Evolutionary conservation across 2,888 invertebrate genomes (phyloP).

Genomic region (Rhagophthalmus giganteus): DNA sequence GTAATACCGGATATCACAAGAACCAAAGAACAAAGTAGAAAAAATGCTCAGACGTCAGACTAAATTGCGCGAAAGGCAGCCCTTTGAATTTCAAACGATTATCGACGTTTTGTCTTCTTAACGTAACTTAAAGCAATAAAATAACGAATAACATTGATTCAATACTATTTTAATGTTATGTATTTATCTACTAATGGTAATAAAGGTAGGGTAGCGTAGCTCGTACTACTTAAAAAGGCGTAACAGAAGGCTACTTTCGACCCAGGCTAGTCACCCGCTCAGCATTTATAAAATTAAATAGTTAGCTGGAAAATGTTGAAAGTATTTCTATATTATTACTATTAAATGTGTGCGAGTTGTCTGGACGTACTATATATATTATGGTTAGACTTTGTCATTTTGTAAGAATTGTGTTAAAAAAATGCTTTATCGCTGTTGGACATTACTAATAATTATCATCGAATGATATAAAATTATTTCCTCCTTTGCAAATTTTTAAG

Average conservation of each 20-base stretch:
- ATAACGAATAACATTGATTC: constrained; percentile 53
- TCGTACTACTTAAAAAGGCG: constrained; percentile 33
- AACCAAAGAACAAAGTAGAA: constrained; percentile 4
- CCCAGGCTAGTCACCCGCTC: constrained; percentile 56
- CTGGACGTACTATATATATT: constrained; percentile 46
- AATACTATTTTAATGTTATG: constrained; percentile 33
- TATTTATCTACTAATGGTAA: constrained; percentile 27
- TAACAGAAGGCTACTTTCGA: constrained; percentile 52
- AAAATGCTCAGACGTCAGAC: constrained; percentile 7
- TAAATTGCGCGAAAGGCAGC: constrained; percentile 19
- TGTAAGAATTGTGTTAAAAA: constrained; percentile 46
- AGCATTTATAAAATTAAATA: constrained; percentile 53
- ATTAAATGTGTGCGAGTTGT: constrained; percentile 48
- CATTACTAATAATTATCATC: constrained; percentile 40
- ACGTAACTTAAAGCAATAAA: constrained; percentile 58
- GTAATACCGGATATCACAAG: constrained; percentile 4
- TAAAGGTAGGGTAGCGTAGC: constrained; percentile 24
- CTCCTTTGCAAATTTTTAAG: constrained; percentile 32
- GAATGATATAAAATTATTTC: constrained; percentile 43
- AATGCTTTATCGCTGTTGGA: constrained; percentile 52
- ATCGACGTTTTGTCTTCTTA: constrained; percentile 52
- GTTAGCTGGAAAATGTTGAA: constrained; percentile 54
- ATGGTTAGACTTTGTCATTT: constrained; percentile 50
- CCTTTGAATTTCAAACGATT: constrained; percentile 27
- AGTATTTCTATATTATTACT: constrained; percentile 53